These are phyloP conservation scores for Serranus cabrilla DNA, from an alignment of 2,797 vertebrate species.

Conservation along the genomic window DNA sequence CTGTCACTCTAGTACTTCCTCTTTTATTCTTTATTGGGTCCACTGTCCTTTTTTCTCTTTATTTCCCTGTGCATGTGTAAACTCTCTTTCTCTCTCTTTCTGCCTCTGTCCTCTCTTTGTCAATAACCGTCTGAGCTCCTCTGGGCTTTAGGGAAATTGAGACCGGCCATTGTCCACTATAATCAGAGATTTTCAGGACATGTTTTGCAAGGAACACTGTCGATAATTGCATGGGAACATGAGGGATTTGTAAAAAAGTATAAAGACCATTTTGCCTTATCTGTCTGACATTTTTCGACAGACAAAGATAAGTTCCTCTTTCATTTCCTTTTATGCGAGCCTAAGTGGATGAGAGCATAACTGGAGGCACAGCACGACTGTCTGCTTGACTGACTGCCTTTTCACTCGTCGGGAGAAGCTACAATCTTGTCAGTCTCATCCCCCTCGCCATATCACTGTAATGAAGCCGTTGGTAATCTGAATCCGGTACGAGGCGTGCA, in stretches of 20 bases:
- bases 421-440: conserved; percentile 51
- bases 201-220: conserved; percentile 23
- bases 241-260: conserved; percentile 28
- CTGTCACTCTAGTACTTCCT: conserved; percentile 16
- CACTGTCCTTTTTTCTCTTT: background rate
- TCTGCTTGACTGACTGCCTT: conserved; percentile 46
- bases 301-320: conserved; percentile 39
- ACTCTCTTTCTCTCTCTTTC: background rate
- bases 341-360: conserved; percentile 59
- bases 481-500: conserved; percentile 31
- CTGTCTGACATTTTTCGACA: conserved; percentile 61
- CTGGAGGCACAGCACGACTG: conserved; percentile 45
- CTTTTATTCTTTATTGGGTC: conserved; percentile 19
- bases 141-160: conserved; percentile 43
- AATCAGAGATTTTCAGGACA: conserved; percentile 51
- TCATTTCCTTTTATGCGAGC: conserved; percentile 46
- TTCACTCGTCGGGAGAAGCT: conserved; percentile 49
- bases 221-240: conserved; percentile 33
- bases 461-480: conserved; percentile 43
- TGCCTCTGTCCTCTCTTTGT: conserved; percentile 26
- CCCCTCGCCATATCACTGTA: conserved; percentile 25
- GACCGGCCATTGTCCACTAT: conserved; percentile 40
- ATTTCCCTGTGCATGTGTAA: background rate
- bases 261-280: conserved; percentile 48
- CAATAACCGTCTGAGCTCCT: conserved; percentile 26